Base-by-base conservation (phyloP, 92 coral and sea anemone species). In the Scolanthus callimorphus region DNA sequence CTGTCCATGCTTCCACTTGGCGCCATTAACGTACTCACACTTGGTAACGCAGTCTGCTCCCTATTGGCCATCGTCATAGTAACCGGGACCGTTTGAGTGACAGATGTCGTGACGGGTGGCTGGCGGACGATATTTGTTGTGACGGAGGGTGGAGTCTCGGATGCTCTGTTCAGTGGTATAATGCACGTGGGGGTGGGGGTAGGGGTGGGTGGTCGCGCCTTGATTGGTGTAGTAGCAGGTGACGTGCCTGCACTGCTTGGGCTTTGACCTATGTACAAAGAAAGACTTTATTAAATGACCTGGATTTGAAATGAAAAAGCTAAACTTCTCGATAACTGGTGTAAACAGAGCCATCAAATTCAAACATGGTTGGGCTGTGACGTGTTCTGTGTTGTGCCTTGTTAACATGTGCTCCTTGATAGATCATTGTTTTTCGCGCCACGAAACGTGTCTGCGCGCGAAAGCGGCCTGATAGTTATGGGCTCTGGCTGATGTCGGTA, bases 121-220 rank as follows among this genome's bases (percentile, higher is more conserved):
- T 34, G 41, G 15, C 8, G 41, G 6, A 34, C 15, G 41, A 15
- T 15, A 15, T 34, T 6, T 15, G 41, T 34, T 34, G 41, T 34
- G 6, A 15, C 15, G 6, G 41, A 15, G 15, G 41, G 15, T 34
- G 41, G 41, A 6, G 41, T 34, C 8, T 6, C 8, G 41, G 41
- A 15, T 6, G 15, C 8, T 34, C 41, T 34, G 41, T 34, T 34
- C 41, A 34, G 41, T 6, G 41, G 41, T 6, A 15, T 34, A 6
- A 34, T 34, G 15, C 41, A 34, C 15, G 41, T 34, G 8, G 41
- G 41, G 15, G 41, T 34, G 6, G 41, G 41, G 71, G 49, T 50
- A 50, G 71, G 11, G 51, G 48, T 48, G 70, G 56, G 21, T 49
- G 70, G 51, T 55, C 46, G 6, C 41, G 41, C 38, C 39, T 59